Conservation (phyloP, 1,140 invertebrate species). For the Aporrectodea caliginosa region DNA sequence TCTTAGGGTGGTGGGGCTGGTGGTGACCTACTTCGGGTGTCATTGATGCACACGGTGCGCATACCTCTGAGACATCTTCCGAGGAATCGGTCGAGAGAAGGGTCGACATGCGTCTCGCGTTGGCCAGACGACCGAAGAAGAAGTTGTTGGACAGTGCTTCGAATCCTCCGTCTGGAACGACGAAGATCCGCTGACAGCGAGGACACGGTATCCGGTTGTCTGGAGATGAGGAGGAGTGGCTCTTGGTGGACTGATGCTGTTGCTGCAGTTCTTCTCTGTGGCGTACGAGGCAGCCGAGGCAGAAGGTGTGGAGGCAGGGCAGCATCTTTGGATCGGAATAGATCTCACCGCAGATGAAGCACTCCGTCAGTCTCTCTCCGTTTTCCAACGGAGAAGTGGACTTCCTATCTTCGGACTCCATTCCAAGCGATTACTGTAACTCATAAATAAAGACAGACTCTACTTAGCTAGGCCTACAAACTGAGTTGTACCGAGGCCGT, state of each 20-base stretch:
- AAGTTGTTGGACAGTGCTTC: not conserved
- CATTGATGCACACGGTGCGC: not conserved
- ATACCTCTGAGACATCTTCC: not conserved
- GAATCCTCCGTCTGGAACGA: not conserved
- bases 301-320: constrained; percentile 15
- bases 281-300: constrained; percentile 5
- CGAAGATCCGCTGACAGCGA: not conserved
- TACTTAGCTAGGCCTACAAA: too few relatives aligned
- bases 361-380: not conserved
- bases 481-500: too few relatives aligned
- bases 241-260: not conserved
- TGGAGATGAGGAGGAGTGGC: too few relatives aligned
- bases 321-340: constrained; percentile 39
- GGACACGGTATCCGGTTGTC: not conserved
- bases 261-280: not conserved
- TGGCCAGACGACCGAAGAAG: not conserved
- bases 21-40: not conserved
- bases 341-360: constrained; percentile 50
- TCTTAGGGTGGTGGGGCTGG: too few relatives aligned
- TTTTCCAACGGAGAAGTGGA: not conserved
- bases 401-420: too few relatives aligned
- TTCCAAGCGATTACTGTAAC: too few relatives aligned
- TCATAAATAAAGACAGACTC: too few relatives aligned
- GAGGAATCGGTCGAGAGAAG: not conserved
- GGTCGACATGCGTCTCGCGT: not conserved